Percentiles rank a stretch among this genome's conserved stretches.
Evolutionary conservation across 2,113 vertebrate genomes (phyloP).

Genomic region (Hyla sarda): DNA sequence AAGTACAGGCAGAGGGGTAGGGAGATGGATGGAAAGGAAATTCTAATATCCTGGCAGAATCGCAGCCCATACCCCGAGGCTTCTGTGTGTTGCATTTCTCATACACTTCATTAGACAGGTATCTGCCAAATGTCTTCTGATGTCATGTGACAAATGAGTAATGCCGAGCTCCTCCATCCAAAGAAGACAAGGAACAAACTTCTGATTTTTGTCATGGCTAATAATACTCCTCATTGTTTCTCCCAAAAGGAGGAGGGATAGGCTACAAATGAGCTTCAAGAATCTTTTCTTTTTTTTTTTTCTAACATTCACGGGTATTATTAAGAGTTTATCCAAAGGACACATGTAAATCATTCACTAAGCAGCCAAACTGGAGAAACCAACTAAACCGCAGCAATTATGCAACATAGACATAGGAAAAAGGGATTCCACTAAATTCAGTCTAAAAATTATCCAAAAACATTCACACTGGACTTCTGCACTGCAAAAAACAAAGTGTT

Average conservation of each 20-base stretch:
- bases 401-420: background rate
- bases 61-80: conserved; percentile 33
- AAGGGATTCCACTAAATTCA: background rate
- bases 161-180: conserved; percentile 43
- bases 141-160: conserved; percentile 57
- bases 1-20: conserved; percentile 23
- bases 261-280: conserved; percentile 6
- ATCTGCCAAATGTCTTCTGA: conserved; percentile 54
- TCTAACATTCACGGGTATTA: background rate
- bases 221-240: conserved; percentile 39
- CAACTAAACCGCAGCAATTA: background rate
- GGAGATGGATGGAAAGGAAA: conserved; percentile 16
- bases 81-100: conserved; percentile 34
- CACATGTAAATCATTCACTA: background rate
- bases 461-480: too few species aligned
- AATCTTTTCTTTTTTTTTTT: conserved; percentile 7
- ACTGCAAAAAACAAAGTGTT: too few species aligned
- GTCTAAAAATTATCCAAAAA: background rate
- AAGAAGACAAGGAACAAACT: conserved; percentile 25
- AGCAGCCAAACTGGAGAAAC: background rate
- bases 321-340: conserved; percentile 24
- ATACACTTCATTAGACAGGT: conserved; percentile 54
- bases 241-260: conserved; percentile 22
- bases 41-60: conserved; percentile 36
- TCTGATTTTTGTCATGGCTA: conserved; percentile 48